These are phyloP conservation scores for Regulus satrapa DNA, from an alignment of 2,113 vertebrate species.

Conservation along the genomic window DNA sequence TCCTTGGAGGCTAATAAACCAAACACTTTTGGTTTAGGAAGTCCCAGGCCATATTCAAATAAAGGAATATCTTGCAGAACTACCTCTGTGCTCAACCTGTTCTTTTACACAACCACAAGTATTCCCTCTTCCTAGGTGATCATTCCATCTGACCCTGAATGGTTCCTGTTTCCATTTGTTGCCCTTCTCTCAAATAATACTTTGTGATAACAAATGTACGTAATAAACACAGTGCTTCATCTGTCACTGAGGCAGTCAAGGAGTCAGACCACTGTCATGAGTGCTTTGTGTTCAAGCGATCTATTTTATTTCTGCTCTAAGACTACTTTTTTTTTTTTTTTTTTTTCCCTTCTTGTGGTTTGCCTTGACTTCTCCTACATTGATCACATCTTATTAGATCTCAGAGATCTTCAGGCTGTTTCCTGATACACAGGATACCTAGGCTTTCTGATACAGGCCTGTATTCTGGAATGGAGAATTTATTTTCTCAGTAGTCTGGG, in stretches of 20 bases:
- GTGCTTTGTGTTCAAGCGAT: not conserved
- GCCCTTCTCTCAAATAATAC: not conserved
- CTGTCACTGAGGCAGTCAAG: not conserved
- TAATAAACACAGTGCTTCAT: not conserved
- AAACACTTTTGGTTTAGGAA: not conserved
- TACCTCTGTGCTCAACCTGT: not conserved
- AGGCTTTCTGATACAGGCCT: not conserved
- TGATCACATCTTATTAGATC: not conserved
- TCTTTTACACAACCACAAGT: not conserved
- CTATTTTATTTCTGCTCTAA: not conserved
- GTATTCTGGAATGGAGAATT: not conserved
- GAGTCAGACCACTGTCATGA: not conserved
- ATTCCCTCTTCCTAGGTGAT: not conserved
- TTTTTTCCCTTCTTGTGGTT: not conserved
- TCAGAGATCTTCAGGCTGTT: not conserved
- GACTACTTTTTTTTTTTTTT: not conserved
- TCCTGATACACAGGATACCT: not conserved
- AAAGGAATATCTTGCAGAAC: not conserved
- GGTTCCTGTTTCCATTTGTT: not conserved
- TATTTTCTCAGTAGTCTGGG: not conserved
- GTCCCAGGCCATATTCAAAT: not conserved
- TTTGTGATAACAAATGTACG: not conserved
- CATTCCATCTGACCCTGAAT: not conserved
- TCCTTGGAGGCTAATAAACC: not conserved
- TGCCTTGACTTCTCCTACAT: not conserved